Conservation (phyloP, 2,797 vertebrate species). For the Aphelocoma californica region DNA sequence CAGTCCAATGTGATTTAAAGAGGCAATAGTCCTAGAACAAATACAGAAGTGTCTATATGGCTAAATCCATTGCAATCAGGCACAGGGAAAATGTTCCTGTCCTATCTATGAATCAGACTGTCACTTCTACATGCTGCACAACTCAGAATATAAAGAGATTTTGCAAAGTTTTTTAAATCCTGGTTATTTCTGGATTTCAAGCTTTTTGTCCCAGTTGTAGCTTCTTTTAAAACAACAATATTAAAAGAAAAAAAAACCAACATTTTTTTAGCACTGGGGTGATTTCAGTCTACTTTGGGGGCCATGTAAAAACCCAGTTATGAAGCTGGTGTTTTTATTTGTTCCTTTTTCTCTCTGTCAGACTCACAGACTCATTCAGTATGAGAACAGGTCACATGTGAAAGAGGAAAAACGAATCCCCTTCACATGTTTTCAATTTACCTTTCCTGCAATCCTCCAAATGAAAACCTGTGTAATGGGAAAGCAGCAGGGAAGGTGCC, state of each 20-base stretch:
- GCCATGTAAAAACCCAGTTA: accelerated
- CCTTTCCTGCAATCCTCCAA: background rate
- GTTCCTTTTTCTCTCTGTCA: background rate
- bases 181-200: background rate
- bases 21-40: background rate
- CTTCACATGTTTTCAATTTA: background rate
- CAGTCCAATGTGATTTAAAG: background rate
- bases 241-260: background rate
- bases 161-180: background rate
- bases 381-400: background rate
- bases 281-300: background rate
- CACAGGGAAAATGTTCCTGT: background rate
- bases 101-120: background rate
- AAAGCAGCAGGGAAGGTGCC: background rate
- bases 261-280: accelerated
- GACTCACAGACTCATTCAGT: background rate
- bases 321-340: background rate
- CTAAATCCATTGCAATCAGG: constrained; percentile 40
- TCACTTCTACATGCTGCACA: background rate
- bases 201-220: accelerated
- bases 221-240: background rate
- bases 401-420: background rate
- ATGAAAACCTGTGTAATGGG: background rate
- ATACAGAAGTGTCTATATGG: background rate
- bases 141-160: background rate